Base-by-base conservation (phyloP, 2,888 invertebrate genomes). In the Acleris laterana region DNA sequence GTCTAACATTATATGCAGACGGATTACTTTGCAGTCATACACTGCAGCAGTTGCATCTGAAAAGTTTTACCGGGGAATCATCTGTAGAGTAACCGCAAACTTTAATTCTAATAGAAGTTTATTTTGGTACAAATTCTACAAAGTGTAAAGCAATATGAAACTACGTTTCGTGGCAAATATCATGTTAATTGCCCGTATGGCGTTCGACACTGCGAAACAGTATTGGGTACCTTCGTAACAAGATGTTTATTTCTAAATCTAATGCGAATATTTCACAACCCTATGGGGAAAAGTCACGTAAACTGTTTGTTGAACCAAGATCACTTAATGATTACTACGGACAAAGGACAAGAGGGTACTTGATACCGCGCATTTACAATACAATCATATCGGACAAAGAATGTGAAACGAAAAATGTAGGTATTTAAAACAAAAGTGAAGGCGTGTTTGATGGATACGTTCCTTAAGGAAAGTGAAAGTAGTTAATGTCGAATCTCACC, bases 91-190 rank as follows among this genome's bases (percentile, higher is more conserved):
- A 73, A 73, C 76, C 72, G 57, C 74, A 77, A 76, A 77, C 79
- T 81, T 76, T 86, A 87, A 87, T 87, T 85, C 84, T 79, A 81
- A 82, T 83, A 81, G 77, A 75, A 80, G 80, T 84, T 80, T 85
- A 83, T 88, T 85, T 86, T 80, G 77, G 77, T 77, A 74, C 70
- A 70, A 71, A 70, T 68, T 74, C 71, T 72, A 68, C 58, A 72
- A 74, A 76, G 73, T 76, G 75, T 71, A 69, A 74, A 75, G 73
- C 73, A 76, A 77, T 78, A 77, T 76, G 46, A 25, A 3, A 28
- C 13, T 11, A 78, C 76, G 72, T 74, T 74, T 72, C 72, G 74
- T 71, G 57, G 69, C 70, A 69, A 74, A 74, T 73, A 68, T 71
- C 68, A 72, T 74, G 77, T 76, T 81, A 79, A 83, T 84, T 79